Base-by-base conservation (phyloP, 2,888 invertebrate genomes). In the Acanthococcus lagerstroemiae region DNA sequence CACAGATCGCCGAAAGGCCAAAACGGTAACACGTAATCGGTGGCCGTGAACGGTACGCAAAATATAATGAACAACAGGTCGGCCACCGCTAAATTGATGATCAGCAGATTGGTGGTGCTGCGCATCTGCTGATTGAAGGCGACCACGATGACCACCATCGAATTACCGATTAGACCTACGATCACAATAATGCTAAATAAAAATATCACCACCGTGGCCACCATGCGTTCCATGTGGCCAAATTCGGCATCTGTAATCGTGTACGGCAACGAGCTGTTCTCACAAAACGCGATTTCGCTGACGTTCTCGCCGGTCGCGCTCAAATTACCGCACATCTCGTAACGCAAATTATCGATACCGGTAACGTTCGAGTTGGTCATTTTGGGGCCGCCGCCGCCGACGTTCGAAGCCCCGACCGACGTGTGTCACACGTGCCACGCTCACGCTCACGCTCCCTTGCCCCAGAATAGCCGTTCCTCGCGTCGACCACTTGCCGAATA, bases 11-110 rank as follows among this genome's bases (percentile, higher is more conserved):
- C 94, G 73, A 95, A 93, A 0, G 92, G 90, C 94, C 94, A 95
- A 73, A 84, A 82, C 5, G 88, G 85, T 74, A 91, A 79, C 0
- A 90, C 88, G 75, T 93, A 95, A 73, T 90, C 90, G 17, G 90
- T 86, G 1, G 92, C 94, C 1, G 95, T 95, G 77, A 93, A 93
- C 0, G 95, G 95, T 19, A 95, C 92, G 78, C 95, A 95, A 77
- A 94, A 90, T 61, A 92, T 83, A 48, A 95, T 90, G 76, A 95
- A 95, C 26, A 91, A 82, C 26, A 95, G 79, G 76, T 95, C 95
- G 44, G 95, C 93, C 25, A 92, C 81, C 3, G 94, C 93, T 69
- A 94, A 78, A 75, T 91, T 93, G 68, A 94, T 88, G 72, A 95
- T 94, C 26, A 95, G 82, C 50, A 93, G 82, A 76, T 95, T 95